Conservation (phyloP, 2,113 vertebrate species). For the Alexandromys fortis region DNA sequence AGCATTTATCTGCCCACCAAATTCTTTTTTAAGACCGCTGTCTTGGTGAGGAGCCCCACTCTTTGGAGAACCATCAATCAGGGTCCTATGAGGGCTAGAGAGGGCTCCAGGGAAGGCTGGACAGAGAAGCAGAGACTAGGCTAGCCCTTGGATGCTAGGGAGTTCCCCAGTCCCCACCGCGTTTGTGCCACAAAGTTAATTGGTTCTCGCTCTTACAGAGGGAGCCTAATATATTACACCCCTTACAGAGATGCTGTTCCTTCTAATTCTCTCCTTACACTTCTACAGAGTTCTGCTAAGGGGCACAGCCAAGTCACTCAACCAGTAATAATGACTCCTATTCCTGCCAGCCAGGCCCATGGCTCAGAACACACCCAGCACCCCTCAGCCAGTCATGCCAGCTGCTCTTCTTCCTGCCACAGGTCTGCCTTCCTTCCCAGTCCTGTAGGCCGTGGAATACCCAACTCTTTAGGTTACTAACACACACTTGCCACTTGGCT, state of each 20-base stretch:
- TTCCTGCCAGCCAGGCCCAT: background rate
- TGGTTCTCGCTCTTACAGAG: background rate
- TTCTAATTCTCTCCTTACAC: background rate
- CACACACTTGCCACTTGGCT: background rate
- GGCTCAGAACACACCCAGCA: background rate
- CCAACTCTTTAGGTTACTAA: background rate
- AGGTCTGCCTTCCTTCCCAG: background rate
- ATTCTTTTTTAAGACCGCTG: conserved; percentile 2
- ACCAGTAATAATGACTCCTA: background rate
- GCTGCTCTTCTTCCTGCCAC: background rate
- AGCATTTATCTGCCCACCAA: background rate
- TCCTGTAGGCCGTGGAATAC: background rate
- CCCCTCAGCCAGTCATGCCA: background rate
- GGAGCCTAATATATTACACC: background rate
- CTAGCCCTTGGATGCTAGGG: background rate
- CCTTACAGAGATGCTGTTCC: background rate
- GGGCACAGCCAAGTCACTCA: background rate
- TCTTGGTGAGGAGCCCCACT: background rate
- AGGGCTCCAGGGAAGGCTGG: background rate
- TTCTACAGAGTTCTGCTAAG: conserved; percentile 3
- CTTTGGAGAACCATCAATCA: background rate
- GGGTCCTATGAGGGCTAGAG: background rate
- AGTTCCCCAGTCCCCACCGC: background rate
- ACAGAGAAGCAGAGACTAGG: background rate
- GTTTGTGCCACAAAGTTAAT: background rate